Conservation (phyloP, 2,797 vertebrate genomes). For the Pteronotus mesoamericanus region DNA sequence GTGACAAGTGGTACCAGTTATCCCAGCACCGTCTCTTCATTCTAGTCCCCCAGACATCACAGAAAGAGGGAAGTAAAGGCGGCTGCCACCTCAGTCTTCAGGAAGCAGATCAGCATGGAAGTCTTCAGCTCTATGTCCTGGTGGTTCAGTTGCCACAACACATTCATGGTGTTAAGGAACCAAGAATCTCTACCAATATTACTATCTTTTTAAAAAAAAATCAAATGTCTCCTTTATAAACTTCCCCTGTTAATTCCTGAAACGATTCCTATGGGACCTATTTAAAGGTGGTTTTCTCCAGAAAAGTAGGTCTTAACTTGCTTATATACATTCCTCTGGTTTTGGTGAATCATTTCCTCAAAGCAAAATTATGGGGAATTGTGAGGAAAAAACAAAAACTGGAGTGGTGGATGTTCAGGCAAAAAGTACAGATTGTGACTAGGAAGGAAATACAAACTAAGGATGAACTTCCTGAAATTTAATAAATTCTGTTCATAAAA, state of each 20-base stretch:
- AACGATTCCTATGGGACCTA: neutral
- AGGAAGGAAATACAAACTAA: neutral
- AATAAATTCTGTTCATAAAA: neutral
- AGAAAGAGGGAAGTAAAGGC: neutral
- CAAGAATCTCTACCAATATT: neutral
- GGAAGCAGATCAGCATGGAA: neutral
- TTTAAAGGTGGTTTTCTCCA: neutral
- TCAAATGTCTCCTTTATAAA: neutral
- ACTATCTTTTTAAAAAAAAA: too few species aligned
- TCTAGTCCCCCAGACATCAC: neutral
- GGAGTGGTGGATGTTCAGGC: neutral
- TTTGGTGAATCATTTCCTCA: neutral
- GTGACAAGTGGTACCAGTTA: neutral
- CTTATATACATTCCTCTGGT: neutral
- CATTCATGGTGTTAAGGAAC: neutral
- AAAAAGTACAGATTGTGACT: neutral
- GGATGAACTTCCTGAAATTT: neutral
- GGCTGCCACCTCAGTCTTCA: neutral
- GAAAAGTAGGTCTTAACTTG: neutral
- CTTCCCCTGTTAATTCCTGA: neutral
- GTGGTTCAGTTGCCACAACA: neutral
- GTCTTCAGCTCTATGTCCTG: neutral
- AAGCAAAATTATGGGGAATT: slow-evolving; percentile 20
- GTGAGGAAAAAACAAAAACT: neutral
- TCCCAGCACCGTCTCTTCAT: neutral